phyloP scores from a whole-genome alignment of 2,797 vertebrate genomes.

The Xerus rutilus region DNA sequence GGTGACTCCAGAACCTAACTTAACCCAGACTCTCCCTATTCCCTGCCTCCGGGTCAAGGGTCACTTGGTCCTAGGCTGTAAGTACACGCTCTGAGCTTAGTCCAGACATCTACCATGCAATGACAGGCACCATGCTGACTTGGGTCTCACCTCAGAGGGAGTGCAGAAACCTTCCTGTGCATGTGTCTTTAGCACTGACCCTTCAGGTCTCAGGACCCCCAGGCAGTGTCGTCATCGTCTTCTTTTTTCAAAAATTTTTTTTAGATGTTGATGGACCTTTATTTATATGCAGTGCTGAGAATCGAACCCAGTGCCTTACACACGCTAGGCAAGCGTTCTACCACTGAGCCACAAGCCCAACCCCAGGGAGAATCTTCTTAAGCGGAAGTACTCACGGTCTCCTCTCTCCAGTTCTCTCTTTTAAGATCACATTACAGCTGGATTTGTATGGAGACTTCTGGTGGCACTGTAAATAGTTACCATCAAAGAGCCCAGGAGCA shows the following conservation, averaged over 20 bases:
- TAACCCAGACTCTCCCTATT: background rate
- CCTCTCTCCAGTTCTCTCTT: background rate
- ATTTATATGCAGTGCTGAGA: no score
- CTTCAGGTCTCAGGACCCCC: background rate
- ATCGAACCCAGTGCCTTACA: no score
- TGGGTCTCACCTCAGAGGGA: background rate
- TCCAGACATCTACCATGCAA: background rate
- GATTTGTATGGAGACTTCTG: background rate
- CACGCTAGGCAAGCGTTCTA: no score
- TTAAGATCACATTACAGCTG: background rate
- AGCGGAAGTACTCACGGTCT: no score
- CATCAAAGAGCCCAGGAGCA: background rate
- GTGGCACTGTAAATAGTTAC: background rate
- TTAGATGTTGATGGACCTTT: no score
- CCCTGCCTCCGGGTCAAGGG: background rate
- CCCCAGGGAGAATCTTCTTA: fast-evolving
- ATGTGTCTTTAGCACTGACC: background rate
- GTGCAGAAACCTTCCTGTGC: background rate
- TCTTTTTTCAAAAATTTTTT: no score
- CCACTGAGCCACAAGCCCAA: no score
- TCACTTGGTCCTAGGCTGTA: background rate
- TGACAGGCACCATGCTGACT: background rate
- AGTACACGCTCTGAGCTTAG: background rate
- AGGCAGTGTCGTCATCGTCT: no score
- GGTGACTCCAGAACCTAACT: background rate